phyloP scores from a whole-genome alignment of 2,888 invertebrate species.

The Sinopyrophorus schimmeli region DNA sequence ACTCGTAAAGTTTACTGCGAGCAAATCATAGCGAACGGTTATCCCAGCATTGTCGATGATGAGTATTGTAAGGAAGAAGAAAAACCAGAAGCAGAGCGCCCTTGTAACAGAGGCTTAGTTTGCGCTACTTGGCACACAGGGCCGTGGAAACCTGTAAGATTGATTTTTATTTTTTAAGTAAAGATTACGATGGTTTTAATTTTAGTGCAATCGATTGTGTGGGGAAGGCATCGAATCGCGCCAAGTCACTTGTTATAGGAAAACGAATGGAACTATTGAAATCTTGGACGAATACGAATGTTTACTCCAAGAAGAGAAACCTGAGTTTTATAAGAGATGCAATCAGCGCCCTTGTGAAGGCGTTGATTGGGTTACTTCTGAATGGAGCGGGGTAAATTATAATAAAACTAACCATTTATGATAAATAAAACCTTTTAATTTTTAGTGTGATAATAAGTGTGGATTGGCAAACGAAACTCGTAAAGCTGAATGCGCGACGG shows the following conservation, averaged over 20 bases:
- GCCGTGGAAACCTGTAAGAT: constrained; percentile 85
- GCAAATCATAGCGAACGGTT: constrained; percentile 73
- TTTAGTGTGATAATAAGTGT: constrained; percentile 77
- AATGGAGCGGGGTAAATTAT: constrained; percentile 82
- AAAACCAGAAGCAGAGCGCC: constrained; percentile 67
- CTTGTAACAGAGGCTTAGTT: constrained; percentile 75
- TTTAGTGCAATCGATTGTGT: constrained; percentile 86
- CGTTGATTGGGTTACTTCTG: constrained; percentile 85
- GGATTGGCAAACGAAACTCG: constrained; percentile 75
- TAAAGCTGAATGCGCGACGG: constrained; percentile 72
- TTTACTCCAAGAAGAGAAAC: constrained; percentile 65
- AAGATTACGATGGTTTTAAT: not conserved
- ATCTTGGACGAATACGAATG: constrained; percentile 69
- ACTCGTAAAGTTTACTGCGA: constrained; percentile 78
- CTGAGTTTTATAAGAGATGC: constrained; percentile 71
- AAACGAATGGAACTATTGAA: constrained; percentile 65
- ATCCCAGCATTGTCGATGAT: constrained; percentile 73
- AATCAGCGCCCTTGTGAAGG: constrained; percentile 84
- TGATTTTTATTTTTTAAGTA: not conserved
- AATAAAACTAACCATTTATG: no score
- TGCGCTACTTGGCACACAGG: constrained; percentile 88
- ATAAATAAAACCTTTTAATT: no score
- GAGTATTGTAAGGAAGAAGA: constrained; percentile 72
- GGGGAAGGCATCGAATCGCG: constrained; percentile 84
- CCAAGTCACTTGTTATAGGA: constrained; percentile 77